Evolutionary conservation across 2,113 vertebrate genomes (phyloP), one percentile per base, ranked within the genome.

Genomic region (Halichoeres trimaculatus): DNA sequence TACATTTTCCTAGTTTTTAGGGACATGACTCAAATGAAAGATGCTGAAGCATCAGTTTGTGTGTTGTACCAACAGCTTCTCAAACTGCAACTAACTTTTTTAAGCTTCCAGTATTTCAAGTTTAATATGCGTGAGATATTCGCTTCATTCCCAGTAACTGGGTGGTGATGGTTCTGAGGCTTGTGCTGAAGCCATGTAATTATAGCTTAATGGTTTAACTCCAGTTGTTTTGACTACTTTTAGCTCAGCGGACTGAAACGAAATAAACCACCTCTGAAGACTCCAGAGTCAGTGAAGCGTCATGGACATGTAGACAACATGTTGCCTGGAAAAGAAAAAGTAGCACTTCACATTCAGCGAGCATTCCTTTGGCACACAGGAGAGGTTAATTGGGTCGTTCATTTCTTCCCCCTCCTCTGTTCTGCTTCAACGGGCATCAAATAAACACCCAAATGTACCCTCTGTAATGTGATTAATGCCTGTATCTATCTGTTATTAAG

Each of bases 381-480:
- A 51, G 71, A 86, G 85, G 88, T 84, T 92, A 89, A 90, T 87
- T 85, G 79, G 74, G 53, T 74, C 76, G 80, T 80, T 85, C 47
- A 34, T 55, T 9, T 86, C 84, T 68, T 86, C 81, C 60, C 53
- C 70, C 54, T 75, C 41, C 71, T 67, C 77, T 55, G 84, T 84
- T 83, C 83, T 85, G 87, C 87, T 76, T 90, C 80, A 74, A 23
- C n/a, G 51, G 61, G n/a, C 83, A 69, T 72, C 71, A 85, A 80
- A 88, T 85, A 88, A 88, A 88, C 87, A 90, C 74, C 76, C 68
- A 70, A 75, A 75, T 54, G 79, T 69, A 67, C 17, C 83, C 70
- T 78, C 74, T 77, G 54, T 84, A 83, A 85, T 86, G 77, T 79
- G 87, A 90, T 90, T 89, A 92, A 84, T 64, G 74, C 61, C 84